Conservation (phyloP, 2,797 vertebrate genomes). For the Hapalemur alaotrensis region DNA sequence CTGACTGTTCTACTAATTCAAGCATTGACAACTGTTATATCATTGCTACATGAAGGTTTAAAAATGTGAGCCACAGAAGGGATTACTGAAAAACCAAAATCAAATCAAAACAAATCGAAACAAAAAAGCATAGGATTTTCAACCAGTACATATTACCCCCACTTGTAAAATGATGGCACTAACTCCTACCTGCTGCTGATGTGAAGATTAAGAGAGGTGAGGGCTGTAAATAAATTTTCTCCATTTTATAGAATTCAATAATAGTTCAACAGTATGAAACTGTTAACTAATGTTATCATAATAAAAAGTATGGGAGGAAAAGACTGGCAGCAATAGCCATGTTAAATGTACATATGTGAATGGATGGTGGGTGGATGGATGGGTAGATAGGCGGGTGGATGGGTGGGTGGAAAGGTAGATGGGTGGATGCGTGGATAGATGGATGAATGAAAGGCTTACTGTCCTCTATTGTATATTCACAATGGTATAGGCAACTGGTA, state of each 20-base stretch:
- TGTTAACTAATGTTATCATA: background rate
- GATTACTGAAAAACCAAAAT: conserved; percentile 1
- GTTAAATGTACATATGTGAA: background rate
- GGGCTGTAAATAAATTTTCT: background rate
- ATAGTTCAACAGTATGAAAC: background rate
- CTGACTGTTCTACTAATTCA: background rate
- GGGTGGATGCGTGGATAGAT: too few species aligned
- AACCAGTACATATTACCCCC: background rate
- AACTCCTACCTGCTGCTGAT: background rate
- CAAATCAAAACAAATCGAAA: background rate
- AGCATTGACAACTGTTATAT: background rate
- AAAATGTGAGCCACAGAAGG: background rate
- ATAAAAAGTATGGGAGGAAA: background rate
- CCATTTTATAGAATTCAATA: background rate
- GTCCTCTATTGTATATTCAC: background rate
- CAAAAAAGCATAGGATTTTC: background rate
- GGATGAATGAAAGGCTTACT: background rate
- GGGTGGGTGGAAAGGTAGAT: background rate
- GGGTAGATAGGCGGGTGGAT: background rate
- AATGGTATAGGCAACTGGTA: background rate
- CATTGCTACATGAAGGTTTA: background rate
- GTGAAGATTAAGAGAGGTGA: background rate
- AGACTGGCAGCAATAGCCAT: background rate
- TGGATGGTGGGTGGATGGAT: background rate
- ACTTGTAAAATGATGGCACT: background rate